Conservation (phyloP, 2,113 vertebrate genomes). For the Heliornis fulica region DNA sequence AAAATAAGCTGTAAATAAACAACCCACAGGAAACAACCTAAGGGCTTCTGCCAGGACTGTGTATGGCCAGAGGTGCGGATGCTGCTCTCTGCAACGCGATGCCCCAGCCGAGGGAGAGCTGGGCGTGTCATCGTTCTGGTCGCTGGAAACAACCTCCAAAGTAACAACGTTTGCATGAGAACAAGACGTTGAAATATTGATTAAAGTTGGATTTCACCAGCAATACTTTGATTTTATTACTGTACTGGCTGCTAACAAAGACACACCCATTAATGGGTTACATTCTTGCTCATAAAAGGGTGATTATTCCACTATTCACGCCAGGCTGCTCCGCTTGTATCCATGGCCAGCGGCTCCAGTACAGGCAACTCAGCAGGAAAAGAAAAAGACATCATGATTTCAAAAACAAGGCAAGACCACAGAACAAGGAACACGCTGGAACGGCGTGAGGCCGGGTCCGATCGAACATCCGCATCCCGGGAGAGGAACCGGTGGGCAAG, state of each 20-base stretch:
- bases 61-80: fast-evolving
- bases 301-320: neutral
- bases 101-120: fast-evolving
- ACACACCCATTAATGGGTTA: neutral
- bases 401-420: slow-evolving; percentile 37
- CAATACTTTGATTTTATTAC: slow-evolving; percentile 24
- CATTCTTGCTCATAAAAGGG: slow-evolving; percentile 28
- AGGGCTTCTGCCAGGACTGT: neutral
- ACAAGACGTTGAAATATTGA: slow-evolving; percentile 24
- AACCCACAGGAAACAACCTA: neutral
- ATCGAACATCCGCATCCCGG: neutral
- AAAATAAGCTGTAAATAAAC: neutral
- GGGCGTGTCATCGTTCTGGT: fast-evolving
- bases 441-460: neutral
- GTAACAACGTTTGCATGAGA: neutral
- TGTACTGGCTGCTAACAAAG: slow-evolving; percentile 25
- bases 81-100: neutral
- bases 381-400: slow-evolving; percentile 1
- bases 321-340: neutral
- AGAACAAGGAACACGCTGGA: slow-evolving; percentile 24
- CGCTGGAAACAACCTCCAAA: neutral
- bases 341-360: neutral
- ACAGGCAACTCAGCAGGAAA: neutral
- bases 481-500: neutral
- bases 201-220: slow-evolving; percentile 1